These are phyloP conservation scores for Chlorospingus semifuscus DNA, from an alignment of 2,797 vertebrate species.

Conservation along the genomic window DNA sequence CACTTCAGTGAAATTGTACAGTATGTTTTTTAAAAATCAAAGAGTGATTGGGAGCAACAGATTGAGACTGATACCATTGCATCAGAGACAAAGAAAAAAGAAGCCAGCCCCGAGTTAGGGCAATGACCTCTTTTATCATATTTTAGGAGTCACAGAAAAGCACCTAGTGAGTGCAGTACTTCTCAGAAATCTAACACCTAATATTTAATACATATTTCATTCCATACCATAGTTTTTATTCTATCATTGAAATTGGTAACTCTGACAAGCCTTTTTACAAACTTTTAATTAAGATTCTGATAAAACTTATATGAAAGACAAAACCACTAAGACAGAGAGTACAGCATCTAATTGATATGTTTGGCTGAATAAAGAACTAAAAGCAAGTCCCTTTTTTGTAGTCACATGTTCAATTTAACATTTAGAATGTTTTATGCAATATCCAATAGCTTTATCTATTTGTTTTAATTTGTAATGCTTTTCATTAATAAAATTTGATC, in stretches of 20 bases:
- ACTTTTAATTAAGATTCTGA: not conserved
- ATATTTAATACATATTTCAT: not conserved
- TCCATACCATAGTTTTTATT: not conserved
- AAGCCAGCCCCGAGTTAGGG: accelerated
- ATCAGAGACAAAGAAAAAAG: not conserved
- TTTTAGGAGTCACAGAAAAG: not conserved
- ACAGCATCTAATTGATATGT: not conserved
- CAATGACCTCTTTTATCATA: not conserved
- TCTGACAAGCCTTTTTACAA: not conserved
- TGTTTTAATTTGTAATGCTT: not conserved
- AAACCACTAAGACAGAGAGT: not conserved
- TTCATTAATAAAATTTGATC: not conserved
- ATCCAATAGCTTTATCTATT: not conserved
- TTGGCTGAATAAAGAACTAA: not conserved
- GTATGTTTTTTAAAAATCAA: not conserved
- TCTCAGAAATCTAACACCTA: not conserved
- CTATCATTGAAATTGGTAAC: not conserved
- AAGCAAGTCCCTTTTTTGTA: not conserved
- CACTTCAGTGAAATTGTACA: not conserved
- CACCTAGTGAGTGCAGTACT: not conserved
- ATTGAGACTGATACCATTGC: not conserved
- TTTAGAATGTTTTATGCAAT: not conserved
- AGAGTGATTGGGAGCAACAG: not conserved
- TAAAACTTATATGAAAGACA: not conserved
- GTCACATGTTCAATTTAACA: not conserved